Evolutionary conservation across 2,113 vertebrate species (phyloP), one percentile per base, ranked within the genome.

Genomic region (Sylvia atricapilla): DNA sequence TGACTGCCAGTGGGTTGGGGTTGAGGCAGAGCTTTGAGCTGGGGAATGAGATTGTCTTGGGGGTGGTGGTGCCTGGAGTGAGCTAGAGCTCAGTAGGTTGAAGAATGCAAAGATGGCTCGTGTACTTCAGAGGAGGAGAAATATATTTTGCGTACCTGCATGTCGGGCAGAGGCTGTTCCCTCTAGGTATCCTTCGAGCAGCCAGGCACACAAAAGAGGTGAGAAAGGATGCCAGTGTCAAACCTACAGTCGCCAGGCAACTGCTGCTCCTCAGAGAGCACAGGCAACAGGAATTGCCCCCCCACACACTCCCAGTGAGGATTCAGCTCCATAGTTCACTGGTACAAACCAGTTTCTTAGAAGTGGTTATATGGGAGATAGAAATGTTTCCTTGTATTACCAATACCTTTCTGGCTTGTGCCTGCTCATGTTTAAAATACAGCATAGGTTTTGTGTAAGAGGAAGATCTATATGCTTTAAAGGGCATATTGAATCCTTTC

Each of bases 1-100:
- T 76, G 39, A 15, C 25, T 55, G 22, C 10, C 25, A 6, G 5
- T 50, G 11, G 6, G 39, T 53, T 59, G 49, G 72, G 14, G 49
- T 0, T 46, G 50, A 33, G 23, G 15, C 31, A 20, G 60, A 87
- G 2, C 13, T 80, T 62, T 37, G 59, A 1, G 0, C 0, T 58
- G 39, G 9, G 8, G 22, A 80, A 55, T 6, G 6, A 66, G 6
- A 37, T 15, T 52, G 5, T 55, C 24, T n/a, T 56, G 58, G 24
- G 31, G 4, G 27, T 3, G 35, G 7, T 15, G 12, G 3, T 33
- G 23, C 9, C 17, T 35, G 19, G 25, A 73, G 11, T 39, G 11
- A 59, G 7, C 12, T 30, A 7, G 12, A 35, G 13, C 43, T 73
- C 7, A 30, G 12, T 30, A 64, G 20, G 20, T n/a, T 77, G 64